Conservation (phyloP, 2,888 invertebrate species). For the Emesis furor region DNA sequence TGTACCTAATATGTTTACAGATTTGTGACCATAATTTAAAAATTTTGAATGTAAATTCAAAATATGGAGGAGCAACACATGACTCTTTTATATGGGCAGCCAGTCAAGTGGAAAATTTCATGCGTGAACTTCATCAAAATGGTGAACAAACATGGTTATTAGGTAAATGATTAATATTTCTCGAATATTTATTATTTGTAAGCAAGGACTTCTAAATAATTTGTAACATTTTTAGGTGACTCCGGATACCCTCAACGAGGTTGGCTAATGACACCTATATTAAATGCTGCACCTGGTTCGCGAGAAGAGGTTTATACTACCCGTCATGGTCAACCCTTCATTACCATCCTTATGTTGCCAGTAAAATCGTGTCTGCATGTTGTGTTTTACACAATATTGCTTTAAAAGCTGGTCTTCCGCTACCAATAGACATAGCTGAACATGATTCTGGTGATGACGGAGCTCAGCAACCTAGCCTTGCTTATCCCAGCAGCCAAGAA, state of each 20-base stretch:
- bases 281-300: slow-evolving; percentile 35
- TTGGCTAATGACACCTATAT: slow-evolving; percentile 36
- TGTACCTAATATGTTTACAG: not conserved
- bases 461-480: not conserved
- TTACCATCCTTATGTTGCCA: too few species aligned
- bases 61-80: slow-evolving; percentile 58
- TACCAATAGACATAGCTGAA: not conserved
- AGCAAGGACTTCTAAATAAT: not conserved
- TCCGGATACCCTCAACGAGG: slow-evolving; percentile 28
- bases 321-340: not conserved
- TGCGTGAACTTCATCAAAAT: slow-evolving; percentile 56
- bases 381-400: not conserved
- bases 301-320: not conserved
- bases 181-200: too few species aligned
- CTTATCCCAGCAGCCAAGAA: not conserved
- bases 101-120: slow-evolving; percentile 51
- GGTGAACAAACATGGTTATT: slow-evolving; percentile 64
- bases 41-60: slow-evolving; percentile 21
- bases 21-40: not conserved
- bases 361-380: not conserved
- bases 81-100: slow-evolving; percentile 61
- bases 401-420: not conserved
- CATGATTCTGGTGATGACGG: not conserved
- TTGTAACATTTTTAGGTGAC: slow-evolving; percentile 31
- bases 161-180: slow-evolving; percentile 36